Percentiles rank a stretch among this genome's conserved stretches.
These are phyloP conservation scores for Hemitrygon akajei DNA, from an alignment of 2,797 vertebrate species.

Conservation along the genomic window DNA sequence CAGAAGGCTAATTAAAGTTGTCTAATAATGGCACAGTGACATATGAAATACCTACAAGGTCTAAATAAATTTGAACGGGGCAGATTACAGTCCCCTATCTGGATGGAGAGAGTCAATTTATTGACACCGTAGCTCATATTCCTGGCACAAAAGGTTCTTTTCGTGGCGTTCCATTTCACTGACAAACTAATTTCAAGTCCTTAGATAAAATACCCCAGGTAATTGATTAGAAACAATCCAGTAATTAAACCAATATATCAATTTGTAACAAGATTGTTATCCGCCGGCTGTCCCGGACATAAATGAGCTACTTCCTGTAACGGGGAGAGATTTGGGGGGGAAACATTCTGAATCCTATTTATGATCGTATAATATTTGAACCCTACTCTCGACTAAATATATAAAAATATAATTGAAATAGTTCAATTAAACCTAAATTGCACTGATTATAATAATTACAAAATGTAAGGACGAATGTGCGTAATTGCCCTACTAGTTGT, in stretches of 20 bases:
- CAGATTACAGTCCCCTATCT: conserved; percentile 43
- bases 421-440: neutral
- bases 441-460: neutral
- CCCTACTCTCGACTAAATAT: neutral
- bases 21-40: conserved; percentile 74
- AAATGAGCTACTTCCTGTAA: neutral
- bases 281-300: neutral
- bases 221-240: conserved; percentile 37
- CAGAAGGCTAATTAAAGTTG: conserved; percentile 79
- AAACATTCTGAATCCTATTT: neutral
- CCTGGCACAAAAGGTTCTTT: neutral
- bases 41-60: conserved; percentile 63
- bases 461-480: neutral
- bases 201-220: conserved; percentile 36
- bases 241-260: conserved; percentile 38
- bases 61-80: conserved; percentile 63
- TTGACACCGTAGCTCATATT: conserved; percentile 6
- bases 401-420: neutral
- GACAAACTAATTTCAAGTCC: conserved; percentile 35
- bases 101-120: conserved; percentile 30
- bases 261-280: conserved; percentile 31
- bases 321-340: neutral
- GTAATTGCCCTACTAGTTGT: neutral
- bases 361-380: neutral
- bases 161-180: neutral